phyloP scores from a whole-genome alignment of 2,888 invertebrate species.

The Xestia sexstrigata region DNA sequence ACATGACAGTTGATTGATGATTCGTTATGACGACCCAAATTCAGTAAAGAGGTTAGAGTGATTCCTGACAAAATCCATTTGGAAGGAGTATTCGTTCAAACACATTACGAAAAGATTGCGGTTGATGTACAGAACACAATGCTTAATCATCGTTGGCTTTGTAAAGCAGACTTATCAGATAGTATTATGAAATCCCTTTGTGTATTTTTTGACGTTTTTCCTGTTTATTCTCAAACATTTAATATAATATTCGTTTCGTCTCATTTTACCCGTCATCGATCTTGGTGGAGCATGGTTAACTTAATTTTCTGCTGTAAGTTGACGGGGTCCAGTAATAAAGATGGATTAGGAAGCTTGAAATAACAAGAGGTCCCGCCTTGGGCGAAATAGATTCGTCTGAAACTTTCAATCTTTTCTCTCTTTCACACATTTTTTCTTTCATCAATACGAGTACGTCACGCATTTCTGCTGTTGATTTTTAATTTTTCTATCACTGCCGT shows the following conservation, averaged over 20 bases:
- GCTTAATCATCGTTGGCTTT: slow-evolving; percentile 44
- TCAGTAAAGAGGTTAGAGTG: neutral
- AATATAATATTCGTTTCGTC: slow-evolving; percentile 36
- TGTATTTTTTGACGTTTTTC: slow-evolving; percentile 43
- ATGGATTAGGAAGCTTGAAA: slow-evolving; percentile 28
- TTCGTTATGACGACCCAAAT: neutral
- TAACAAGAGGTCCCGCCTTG: slow-evolving; percentile 23
- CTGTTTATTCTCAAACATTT: slow-evolving; percentile 35
- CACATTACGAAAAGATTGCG: slow-evolving; percentile 34
- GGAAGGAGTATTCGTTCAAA: slow-evolving; percentile 14
- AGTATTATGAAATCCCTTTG: slow-evolving; percentile 43
- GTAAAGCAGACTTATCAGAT: slow-evolving; percentile 45
- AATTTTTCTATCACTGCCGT: neutral
- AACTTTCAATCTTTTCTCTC: neutral
- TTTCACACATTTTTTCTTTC: slow-evolving; percentile 1
- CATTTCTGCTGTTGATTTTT: slow-evolving; percentile 3
- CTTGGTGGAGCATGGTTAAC: neutral
- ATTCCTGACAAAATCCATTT: slow-evolving; percentile 31
- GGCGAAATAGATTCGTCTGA: neutral
- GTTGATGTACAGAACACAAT: slow-evolving; percentile 41
- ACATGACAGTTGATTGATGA: slow-evolving; percentile 23
- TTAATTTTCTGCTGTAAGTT: slow-evolving; percentile 14
- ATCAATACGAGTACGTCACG: too few relatives aligned
- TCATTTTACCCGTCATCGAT: slow-evolving; percentile 42
- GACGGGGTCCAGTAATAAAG: slow-evolving; percentile 32